A percentile compares a stretch with the other conserved stretches of the same genome.
Evolutionary conservation across 1,140 invertebrate species (phyloP).

Genomic region (Drosophila lini): DNA sequence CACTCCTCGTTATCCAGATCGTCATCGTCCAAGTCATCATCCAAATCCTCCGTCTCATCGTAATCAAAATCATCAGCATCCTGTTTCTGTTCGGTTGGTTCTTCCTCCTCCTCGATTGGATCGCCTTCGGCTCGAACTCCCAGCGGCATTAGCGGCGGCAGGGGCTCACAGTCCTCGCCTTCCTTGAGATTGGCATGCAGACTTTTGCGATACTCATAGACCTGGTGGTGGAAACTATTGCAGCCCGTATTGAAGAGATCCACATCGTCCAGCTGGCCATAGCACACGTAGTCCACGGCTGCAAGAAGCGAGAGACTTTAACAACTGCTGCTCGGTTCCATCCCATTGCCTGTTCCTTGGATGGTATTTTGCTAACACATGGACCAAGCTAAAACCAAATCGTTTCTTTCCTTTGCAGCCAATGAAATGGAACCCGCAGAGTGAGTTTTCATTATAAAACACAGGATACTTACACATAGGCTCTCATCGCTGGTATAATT

Average conservation of each 20-base stretch:
- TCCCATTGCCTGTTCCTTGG: conserved; percentile 78
- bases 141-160: conserved; percentile 67
- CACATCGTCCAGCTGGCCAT: conserved; percentile 79
- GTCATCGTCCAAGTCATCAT: conserved; percentile 54
- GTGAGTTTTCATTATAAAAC: conserved; percentile 52
- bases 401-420: conserved; percentile 49
- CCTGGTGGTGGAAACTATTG: conserved; percentile 79
- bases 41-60: conserved; percentile 36
- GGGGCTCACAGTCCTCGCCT: conserved; percentile 59
- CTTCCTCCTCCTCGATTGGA: conserved; percentile 68
- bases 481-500: not conserved
- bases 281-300: conserved; percentile 81
- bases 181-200: conserved; percentile 76
- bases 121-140: conserved; percentile 66
- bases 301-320: conserved; percentile 50
- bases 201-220: conserved; percentile 80
- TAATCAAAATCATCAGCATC: conserved; percentile 40
- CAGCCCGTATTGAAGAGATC: conserved; percentile 75
- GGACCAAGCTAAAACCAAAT: conserved; percentile 65
- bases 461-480: conserved; percentile 67
- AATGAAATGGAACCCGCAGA: conserved; percentile 83
- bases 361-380: conserved; percentile 79
- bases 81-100: not conserved
- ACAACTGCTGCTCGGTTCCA: conserved; percentile 73
- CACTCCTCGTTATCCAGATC: conserved; percentile 54